Percentiles rank a stretch among this genome's conserved stretches.
Evolutionary conservation across 1,140 invertebrate genomes (phyloP).

Genomic region (Alviniconcha marisindica): DNA sequence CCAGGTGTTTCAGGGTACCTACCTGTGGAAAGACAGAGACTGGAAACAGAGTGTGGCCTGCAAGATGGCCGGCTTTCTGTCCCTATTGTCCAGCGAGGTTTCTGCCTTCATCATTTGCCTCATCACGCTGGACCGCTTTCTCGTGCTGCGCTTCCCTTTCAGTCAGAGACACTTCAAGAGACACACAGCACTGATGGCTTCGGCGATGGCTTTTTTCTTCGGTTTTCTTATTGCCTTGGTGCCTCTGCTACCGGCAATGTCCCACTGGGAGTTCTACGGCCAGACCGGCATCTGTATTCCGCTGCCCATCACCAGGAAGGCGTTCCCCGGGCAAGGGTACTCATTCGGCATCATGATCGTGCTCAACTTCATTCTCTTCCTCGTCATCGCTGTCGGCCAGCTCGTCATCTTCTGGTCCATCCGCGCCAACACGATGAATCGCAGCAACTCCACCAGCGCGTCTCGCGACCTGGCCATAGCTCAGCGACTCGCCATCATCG

Average conservation of each 20-base stretch:
- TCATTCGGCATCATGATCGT: slow-evolving; percentile 50
- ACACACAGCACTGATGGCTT: slow-evolving; percentile 28
- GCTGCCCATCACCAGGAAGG: slow-evolving; percentile 48
- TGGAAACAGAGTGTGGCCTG: slow-evolving; percentile 62
- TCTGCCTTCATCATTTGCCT: slow-evolving; percentile 60
- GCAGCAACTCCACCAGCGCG: neutral
- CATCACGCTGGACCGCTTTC: slow-evolving; percentile 62
- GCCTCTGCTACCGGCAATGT: slow-evolving; percentile 37
- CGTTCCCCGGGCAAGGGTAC: slow-evolving; percentile 51
- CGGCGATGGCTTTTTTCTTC: slow-evolving; percentile 38
- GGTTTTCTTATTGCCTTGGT: slow-evolving; percentile 44
- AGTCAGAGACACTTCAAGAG: slow-evolving; percentile 26
- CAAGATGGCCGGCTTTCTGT: slow-evolving; percentile 58
- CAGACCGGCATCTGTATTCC: slow-evolving; percentile 55
- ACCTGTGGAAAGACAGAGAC: slow-evolving; percentile 51
- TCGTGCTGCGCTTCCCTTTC: slow-evolving; percentile 61
- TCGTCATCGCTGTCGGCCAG: slow-evolving; percentile 52
- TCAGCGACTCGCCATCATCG: slow-evolving; percentile 44
- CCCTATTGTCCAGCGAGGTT: slow-evolving; percentile 60
- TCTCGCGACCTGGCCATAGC: slow-evolving; percentile 46
- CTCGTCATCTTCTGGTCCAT: slow-evolving; percentile 46
- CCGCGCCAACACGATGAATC: slow-evolving; percentile 5
- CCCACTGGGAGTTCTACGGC: slow-evolving; percentile 55
- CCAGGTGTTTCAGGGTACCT: slow-evolving; percentile 51
- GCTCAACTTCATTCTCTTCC: slow-evolving; percentile 50